phyloP scores from a whole-genome alignment of 2,888 invertebrate species.

The Amblyteles armatorius region DNA sequence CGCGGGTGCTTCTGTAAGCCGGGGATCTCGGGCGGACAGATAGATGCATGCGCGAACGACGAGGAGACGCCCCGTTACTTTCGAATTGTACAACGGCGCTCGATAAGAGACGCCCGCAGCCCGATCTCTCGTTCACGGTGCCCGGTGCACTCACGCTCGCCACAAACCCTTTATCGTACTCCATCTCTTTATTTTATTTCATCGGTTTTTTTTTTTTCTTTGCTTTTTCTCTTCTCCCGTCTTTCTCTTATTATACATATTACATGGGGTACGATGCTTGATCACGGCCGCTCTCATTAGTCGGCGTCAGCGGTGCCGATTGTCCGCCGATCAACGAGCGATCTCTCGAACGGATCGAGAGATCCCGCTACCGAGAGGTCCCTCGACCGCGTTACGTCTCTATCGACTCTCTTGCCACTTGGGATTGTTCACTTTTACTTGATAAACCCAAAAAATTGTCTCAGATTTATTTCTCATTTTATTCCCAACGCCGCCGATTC shows the following conservation, averaged over 20 bases:
- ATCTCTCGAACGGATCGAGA: slow-evolving; percentile 61
- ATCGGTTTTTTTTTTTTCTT: neutral
- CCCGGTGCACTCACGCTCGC: slow-evolving; percentile 36
- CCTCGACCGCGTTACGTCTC: slow-evolving; percentile 55
- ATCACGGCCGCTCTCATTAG: slow-evolving; percentile 77
- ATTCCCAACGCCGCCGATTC: neutral
- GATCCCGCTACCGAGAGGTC: slow-evolving; percentile 31
- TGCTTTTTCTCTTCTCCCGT: slow-evolving; percentile 10
- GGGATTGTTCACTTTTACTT: neutral
- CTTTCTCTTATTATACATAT: slow-evolving; percentile 59
- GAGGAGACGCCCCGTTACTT: slow-evolving; percentile 67
- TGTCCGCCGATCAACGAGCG: slow-evolving; percentile 65
- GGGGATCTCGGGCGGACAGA: slow-evolving; percentile 37
- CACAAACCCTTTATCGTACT: slow-evolving; percentile 52
- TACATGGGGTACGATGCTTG: slow-evolving; percentile 69
- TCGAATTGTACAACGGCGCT: slow-evolving; percentile 66
- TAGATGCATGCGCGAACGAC: slow-evolving; percentile 38
- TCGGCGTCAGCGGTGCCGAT: slow-evolving; percentile 78
- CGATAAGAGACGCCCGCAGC: slow-evolving; percentile 55
- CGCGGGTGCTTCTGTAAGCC: slow-evolving; percentile 38
- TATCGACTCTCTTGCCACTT: slow-evolving; percentile 21
- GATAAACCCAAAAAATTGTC: neutral
- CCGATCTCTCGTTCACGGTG: slow-evolving; percentile 14
- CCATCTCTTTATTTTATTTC: slow-evolving; percentile 6
- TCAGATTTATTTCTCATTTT: neutral